Base-by-base conservation (phyloP, 2,888 invertebrate species). In the Pterostichus madidus region DNA sequence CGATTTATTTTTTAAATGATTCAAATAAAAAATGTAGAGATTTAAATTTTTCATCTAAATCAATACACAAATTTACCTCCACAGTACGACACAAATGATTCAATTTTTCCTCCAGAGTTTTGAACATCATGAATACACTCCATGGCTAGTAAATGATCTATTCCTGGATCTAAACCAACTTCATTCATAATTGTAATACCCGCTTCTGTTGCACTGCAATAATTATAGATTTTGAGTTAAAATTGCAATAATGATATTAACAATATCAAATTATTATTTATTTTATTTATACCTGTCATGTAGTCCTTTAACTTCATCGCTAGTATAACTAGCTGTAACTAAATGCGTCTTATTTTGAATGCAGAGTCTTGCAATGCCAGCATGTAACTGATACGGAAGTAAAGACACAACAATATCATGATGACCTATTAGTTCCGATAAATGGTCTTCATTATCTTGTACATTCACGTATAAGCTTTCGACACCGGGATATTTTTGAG, bases 81-180 rank as follows among this genome's bases (percentile, higher is more conserved):
- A 87, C 99, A 99, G 91, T 96, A 99, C 0, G 98, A 99, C 0
- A 98, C 94, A 88, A 99, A 99, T 0, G 98, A 98, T 84, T 96
- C 97, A 10, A 99, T 93, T 88, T 96, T 94, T 59, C 98, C 99
- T 3, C 99, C 99, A 68, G 94, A 94, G 84, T 93, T 94, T 87
- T 96, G 95, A 10, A 97, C 94, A 86, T 98, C 96, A 88, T 99
- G 98, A 86, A 99, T 98, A 88, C 98, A 98, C 89, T 99, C 98
- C 90, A 99, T 93, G 0, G 99, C 99, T 80, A 99, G 90, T 85
- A 99, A 92, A 83, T 83, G 83, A 89, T 99, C 98, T 85, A 98
- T 98, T n/a, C 99, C 99, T 0, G 99, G 99, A 89, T 99, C 99
- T 39, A 99, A 91, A 0, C 99, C 99, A 0, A 98, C 95, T 91